phyloP scores from a whole-genome alignment of 2,113 vertebrate species.

The Actinemys pallida region DNA sequence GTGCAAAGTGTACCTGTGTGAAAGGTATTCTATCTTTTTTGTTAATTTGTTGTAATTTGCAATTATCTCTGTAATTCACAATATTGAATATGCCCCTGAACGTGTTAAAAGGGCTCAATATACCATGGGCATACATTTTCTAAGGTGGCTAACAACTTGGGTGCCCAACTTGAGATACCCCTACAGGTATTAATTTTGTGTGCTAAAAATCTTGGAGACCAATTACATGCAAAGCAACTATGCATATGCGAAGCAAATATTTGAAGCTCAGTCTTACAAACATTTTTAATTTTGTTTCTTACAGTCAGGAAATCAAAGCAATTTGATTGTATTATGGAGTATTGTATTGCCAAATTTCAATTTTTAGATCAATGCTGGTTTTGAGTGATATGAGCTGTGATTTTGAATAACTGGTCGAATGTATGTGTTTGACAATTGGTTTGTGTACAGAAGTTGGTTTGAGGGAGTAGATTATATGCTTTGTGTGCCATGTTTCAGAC shows the following conservation, averaged over 20 bases:
- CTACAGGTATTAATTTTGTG: not conserved
- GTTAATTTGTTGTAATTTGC: not conserved
- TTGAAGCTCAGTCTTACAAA: not conserved
- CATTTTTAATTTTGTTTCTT: not conserved
- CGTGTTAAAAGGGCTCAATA: not conserved
- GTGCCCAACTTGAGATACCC: not conserved
- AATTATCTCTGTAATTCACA: not conserved
- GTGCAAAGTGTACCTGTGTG: not conserved
- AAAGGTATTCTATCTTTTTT: not conserved
- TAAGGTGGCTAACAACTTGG: not conserved
- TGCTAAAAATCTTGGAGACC: not conserved
- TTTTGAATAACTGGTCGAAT: not conserved
- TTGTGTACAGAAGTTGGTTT: not conserved
- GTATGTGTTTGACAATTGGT: not conserved
- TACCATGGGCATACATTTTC: not conserved
- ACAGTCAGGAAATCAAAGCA: not conserved
- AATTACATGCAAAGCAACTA: not conserved
- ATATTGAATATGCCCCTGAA: not conserved
- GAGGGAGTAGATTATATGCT: not conserved
- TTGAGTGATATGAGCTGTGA: not conserved
- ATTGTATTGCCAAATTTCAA: not conserved
- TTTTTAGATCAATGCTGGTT: not conserved
- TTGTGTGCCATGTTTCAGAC: slow-evolving; percentile 1
- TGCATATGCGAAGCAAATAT: not conserved
- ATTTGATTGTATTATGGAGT: not conserved